Evolutionary conservation across 2,888 invertebrate species (phyloP).

Genomic region (Idaea aversata): DNA sequence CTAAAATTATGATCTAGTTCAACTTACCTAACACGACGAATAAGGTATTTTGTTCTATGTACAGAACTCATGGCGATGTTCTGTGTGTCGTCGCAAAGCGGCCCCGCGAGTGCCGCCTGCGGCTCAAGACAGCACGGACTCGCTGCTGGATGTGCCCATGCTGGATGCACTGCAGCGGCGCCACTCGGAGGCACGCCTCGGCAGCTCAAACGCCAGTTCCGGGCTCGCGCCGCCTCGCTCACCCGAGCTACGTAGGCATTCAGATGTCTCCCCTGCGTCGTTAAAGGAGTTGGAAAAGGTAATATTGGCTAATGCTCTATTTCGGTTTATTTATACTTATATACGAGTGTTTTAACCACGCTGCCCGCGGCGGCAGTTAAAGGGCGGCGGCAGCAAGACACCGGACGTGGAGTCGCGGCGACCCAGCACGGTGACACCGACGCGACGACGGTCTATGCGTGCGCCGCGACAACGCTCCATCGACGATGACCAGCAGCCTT

Average conservation of each 20-base stretch:
- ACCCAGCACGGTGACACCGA: constrained; percentile 82
- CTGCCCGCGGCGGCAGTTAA: constrained; percentile 82
- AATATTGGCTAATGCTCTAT: constrained; percentile 44
- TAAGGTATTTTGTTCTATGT: neutral
- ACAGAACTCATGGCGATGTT: constrained; percentile 91
- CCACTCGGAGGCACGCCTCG: constrained; percentile 86
- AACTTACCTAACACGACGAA: too few species aligned
- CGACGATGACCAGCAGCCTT: constrained; percentile 84
- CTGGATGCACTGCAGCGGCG: constrained; percentile 89
- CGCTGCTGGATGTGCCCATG: constrained; percentile 88
- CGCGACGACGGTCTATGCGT: constrained; percentile 81
- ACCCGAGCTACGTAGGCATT: constrained; percentile 90
- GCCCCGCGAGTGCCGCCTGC: constrained; percentile 87
- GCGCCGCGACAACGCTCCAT: constrained; percentile 86
- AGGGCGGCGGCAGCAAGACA: constrained; percentile 82
- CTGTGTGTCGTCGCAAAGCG: constrained; percentile 91
- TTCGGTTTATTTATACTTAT: neutral
- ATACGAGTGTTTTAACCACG: constrained; percentile 62
- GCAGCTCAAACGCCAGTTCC: constrained; percentile 73
- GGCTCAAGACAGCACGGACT: constrained; percentile 91
- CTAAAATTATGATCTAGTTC: too few species aligned
- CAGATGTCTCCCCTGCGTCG: constrained; percentile 92
- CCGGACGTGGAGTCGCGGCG: constrained; percentile 80
- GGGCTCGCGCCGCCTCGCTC: constrained; percentile 91
- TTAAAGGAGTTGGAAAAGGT: constrained; percentile 94